Percentiles rank a stretch among this genome's conserved stretches.
Conservation (phyloP, 2,888 invertebrate species). For the Metellina segmentata region DNA sequence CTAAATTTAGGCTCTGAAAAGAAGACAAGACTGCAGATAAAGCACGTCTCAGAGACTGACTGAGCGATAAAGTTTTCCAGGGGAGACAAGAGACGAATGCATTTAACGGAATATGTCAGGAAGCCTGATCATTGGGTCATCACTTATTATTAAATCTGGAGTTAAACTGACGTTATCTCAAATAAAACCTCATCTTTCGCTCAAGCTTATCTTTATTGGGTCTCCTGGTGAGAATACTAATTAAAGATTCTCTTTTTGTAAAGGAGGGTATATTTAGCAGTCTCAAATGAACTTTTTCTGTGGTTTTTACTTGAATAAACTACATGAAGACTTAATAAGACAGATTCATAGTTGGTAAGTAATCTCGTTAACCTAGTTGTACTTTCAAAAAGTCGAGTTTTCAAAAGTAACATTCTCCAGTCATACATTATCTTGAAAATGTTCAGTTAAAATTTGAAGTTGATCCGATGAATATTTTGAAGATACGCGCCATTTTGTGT, state of each 20-base stretch:
- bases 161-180: background rate
- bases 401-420: too few relatives aligned
- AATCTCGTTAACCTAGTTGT: too few relatives aligned
- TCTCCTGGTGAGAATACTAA: background rate
- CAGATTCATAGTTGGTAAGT: too few relatives aligned
- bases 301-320: too few relatives aligned
- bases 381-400: too few relatives aligned
- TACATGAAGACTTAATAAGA: too few relatives aligned
- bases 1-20: conserved; percentile 38
- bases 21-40: conserved; percentile 15
- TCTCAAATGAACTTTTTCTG: too few relatives aligned
- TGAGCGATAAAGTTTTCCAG: conserved; percentile 8
- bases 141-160: background rate
- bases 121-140: background rate
- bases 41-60: conserved; percentile 20
- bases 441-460: too few relatives aligned
- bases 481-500: too few relatives aligned
- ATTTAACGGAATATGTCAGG: background rate
- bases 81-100: background rate
- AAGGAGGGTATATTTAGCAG: background rate
- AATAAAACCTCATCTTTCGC: background rate
- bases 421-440: too few relatives aligned
- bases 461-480: too few relatives aligned
- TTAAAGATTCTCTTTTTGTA: background rate
- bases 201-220: background rate